A percentile compares a stretch with the other conserved stretches of the same genome.
phyloP scores from a whole-genome alignment of 1,140 invertebrate species.

The Meloidogyne hapla region DNA sequence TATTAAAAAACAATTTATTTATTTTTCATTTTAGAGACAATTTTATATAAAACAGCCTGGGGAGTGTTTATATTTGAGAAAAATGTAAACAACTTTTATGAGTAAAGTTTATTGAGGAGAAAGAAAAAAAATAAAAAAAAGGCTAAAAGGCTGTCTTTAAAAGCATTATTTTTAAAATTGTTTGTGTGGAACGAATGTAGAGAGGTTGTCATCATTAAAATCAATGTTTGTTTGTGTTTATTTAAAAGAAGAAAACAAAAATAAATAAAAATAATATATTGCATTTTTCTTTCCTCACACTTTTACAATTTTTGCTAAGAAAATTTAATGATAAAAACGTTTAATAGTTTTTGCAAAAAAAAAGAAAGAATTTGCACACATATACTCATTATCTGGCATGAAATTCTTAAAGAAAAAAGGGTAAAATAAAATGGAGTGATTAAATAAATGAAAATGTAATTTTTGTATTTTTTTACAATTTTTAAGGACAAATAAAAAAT shows the following conservation, averaged over 20 bases:
- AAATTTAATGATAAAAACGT: constrained; percentile 1
- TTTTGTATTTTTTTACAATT: no score
- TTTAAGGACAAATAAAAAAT: no score
- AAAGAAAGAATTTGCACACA: background rate
- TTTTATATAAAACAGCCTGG: no score
- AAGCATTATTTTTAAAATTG: background rate
- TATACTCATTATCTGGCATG: background rate
- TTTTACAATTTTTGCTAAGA: constrained; percentile 1
- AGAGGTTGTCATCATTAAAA: background rate
- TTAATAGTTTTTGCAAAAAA: background rate
- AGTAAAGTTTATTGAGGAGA: background rate
- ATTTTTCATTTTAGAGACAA: no score
- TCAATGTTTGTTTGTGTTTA: no score
- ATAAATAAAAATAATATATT: background rate
- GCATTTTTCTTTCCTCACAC: background rate
- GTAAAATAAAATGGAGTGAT: background rate
- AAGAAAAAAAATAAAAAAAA: background rate
- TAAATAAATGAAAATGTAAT: background rate
- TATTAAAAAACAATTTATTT: no score
- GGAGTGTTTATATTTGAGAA: background rate
- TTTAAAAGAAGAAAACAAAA: background rate
- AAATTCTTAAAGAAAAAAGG: background rate
- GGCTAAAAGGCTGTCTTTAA: background rate
- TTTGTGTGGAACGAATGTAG: background rate
- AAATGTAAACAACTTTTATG: background rate